Base-by-base conservation (phyloP, 2,113 vertebrate genomes). In the Eulacestoma nigropectus region DNA sequence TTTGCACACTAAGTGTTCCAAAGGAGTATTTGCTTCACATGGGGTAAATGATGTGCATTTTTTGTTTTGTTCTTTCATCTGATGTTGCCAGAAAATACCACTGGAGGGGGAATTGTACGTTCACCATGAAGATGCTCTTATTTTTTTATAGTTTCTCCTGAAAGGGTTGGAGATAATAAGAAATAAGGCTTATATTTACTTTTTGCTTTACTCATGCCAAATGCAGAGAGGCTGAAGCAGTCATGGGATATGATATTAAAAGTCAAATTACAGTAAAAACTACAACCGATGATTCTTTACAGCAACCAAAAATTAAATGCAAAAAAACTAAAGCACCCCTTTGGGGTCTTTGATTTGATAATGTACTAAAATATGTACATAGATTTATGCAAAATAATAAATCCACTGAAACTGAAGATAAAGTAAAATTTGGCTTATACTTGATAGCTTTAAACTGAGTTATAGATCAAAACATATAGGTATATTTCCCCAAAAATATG, bases 281-380 rank as follows among this genome's bases (percentile, higher is more conserved):
- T 55, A 42, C 64, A 91, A 89, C 9, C 6, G 85, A 13, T 1
- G 4, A 47, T 52, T 96, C 74, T 70, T 91, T 93, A 74, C 57
- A 95, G 70, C 78, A 96, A 90, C 5, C 30, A 86, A 93, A 96
- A 95, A 95, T 93, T 85, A 95, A 97, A 97, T 87, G 80, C 77
- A 96, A 96, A 97, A 97, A 82, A 80, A 60, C 52, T 84, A 95
- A 92, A 86, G 9, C n/a, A 77, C 72, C 74, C 94, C 64, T 35
- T 62, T 62, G 90, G 64, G 65, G 12, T 47, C 52, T 62, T 59
- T 70, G 50, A 91, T 93, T 95, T 10, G 2, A 13, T 74, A 88
- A 83, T n/a, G 10, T 67, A 89, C 81, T 77, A 87, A 82, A 95
- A 77, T 70, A 65, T 5, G 4, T 57, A 75, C 59, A 35, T 20